Evolutionary conservation across 2,113 vertebrate genomes (phyloP), one percentile per base, ranked within the genome.

Genomic region (Cyanistes caeruleus): DNA sequence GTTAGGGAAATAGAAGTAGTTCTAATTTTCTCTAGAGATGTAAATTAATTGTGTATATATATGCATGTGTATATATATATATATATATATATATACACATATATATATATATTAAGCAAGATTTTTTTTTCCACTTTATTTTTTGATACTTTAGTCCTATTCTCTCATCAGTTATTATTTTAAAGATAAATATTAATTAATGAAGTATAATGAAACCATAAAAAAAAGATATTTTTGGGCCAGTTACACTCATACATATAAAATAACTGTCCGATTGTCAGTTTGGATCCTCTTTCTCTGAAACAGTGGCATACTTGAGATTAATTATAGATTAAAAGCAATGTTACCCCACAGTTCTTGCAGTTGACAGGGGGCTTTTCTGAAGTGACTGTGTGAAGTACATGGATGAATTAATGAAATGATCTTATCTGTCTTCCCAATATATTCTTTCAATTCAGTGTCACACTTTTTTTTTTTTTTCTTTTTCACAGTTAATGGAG

Each of bases 291-390:
- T 73, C 24, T 80, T 95, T 78, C 59, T 58, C 60, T 76, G 70
- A 91, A 90, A 78, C 17, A 76, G 33, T 64, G 69, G 27, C 5
- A 52, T 82, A 84, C 81, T 74, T 82, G n/a, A 90, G 80, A 84
- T 90, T 91, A 89, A 95, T 92, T 86, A 85, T 78, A 84, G 78
- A 87, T 96, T 72, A 43, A 70, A 76, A 65, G 33, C 77, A 82
- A 25, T 67, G 56, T 70, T 76, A 79, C 23, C 23, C 59, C 31
- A 63, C 21, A 88, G 49, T 93, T 93, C 58, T 86, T 39, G 52
- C 52, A 84, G 43, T 74, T 92, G 64, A 84, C 77, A 68, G 56
- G 69, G 13, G n/a, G 53, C 25, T 95, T 85, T 70, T 84, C 39
- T 79, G 65, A 94, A 87, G 63, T 65, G 56, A 56, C 70, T 90